A percentile compares a stretch with the other conserved stretches of the same genome.
Evolutionary conservation across 1,140 invertebrate genomes (phyloP).

Genomic region (Acromyrmex charruanus): DNA sequence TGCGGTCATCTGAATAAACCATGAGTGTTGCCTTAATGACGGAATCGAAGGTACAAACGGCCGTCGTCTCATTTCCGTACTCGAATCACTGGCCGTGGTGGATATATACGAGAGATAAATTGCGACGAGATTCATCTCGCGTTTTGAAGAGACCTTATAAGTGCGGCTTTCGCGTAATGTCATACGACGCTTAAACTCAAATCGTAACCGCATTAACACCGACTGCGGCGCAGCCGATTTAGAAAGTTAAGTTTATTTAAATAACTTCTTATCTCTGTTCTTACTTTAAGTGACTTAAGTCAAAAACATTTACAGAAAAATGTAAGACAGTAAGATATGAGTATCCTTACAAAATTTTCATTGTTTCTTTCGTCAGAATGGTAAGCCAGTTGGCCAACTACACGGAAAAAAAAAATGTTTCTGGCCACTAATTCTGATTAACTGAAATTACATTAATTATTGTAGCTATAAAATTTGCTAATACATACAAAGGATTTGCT

Average conservation of each 20-base stretch:
- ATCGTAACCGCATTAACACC: not conserved
- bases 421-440: no score
- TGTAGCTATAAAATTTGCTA: no score
- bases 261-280: not conserved
- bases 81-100: conserved; percentile 63
- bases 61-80: conserved; percentile 35
- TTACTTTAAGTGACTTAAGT: not conserved
- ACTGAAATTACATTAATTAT: no score
- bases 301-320: no score
- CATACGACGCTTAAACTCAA: conserved; percentile 40
- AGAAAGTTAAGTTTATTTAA: not conserved
- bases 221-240: not conserved
- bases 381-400: no score
- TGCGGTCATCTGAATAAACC: conserved; percentile 82
- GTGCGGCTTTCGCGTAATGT: not conserved
- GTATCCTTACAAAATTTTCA: no score
- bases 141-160: conserved; percentile 46
- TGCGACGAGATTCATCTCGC: conserved; percentile 48
- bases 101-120: conserved; percentile 71
- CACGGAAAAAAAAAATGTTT: no score
- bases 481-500: no score
- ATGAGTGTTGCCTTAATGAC: conserved; percentile 80
- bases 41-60: conserved; percentile 78
- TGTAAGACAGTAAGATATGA: no score
- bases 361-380: no score